Percentiles rank a stretch among this genome's conserved stretches.
Evolutionary conservation across 1,140 invertebrate genomes (phyloP).

Genomic region (Scaptomyza montana): DNA sequence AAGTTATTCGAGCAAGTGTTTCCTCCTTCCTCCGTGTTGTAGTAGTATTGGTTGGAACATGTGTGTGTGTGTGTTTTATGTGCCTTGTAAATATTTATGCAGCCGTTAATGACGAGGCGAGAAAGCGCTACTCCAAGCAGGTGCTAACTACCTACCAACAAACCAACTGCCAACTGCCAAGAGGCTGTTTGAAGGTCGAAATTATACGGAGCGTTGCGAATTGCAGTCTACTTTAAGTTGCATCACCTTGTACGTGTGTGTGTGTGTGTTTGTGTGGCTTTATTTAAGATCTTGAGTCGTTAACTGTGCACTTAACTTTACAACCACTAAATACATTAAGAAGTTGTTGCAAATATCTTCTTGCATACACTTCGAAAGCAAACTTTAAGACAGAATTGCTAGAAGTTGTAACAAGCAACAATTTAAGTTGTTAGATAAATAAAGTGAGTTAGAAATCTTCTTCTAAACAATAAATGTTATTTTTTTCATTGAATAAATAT

Average conservation of each 20-base stretch:
- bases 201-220: constrained; percentile 28
- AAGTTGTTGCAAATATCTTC: constrained; percentile 3
- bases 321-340: constrained; percentile 11
- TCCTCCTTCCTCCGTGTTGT: constrained; percentile 1
- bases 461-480: too few species aligned
- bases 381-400: neutral
- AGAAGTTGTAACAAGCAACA: neutral
- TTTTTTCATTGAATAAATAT: too few species aligned
- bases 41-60: neutral
- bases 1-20: constrained; percentile 58
- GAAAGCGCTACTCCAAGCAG: constrained; percentile 33
- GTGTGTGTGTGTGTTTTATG: constrained; percentile 47
- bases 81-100: constrained; percentile 78
- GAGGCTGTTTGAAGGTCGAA: constrained; percentile 46
- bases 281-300: constrained; percentile 35
- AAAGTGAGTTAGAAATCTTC: too few species aligned
- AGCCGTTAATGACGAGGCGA: constrained; percentile 66
- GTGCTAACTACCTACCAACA: constrained; percentile 59
- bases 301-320: constrained; percentile 35
- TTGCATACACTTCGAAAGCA: neutral
- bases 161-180: constrained; percentile 39
- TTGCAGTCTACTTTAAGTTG: constrained; percentile 23
- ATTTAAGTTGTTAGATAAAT: too few species aligned
- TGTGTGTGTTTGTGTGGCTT: constrained; percentile 2
- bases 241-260: neutral